These are phyloP conservation scores for Nasonia longicornis DNA, from an alignment of 1,140 invertebrate genomes.

Conservation along the genomic window DNA sequence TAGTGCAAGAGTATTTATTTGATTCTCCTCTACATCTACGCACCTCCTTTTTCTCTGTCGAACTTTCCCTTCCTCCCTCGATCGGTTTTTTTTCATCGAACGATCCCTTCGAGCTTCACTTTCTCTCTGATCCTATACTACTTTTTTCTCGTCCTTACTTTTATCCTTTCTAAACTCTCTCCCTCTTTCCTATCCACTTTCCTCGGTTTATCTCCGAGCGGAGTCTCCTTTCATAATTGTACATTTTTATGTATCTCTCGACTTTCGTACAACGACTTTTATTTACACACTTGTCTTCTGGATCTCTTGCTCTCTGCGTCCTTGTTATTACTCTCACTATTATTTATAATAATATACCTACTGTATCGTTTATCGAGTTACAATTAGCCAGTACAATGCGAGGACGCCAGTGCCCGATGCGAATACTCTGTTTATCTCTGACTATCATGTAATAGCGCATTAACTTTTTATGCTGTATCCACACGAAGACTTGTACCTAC, in stretches of 20 bases:
- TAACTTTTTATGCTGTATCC: background rate
- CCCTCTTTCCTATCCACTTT: background rate
- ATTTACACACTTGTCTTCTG: background rate
- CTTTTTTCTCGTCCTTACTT: background rate
- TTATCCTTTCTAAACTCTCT: slow-evolving; percentile 1
- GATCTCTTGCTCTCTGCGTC: slow-evolving; percentile 36
- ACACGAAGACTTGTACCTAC: background rate
- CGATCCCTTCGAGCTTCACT: slow-evolving; percentile 22
- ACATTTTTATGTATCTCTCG: slow-evolving; percentile 3
- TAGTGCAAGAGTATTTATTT: background rate
- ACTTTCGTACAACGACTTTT: background rate
- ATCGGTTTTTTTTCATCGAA: slow-evolving; percentile 14
- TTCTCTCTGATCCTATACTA: slow-evolving; percentile 27
- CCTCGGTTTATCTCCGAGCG: background rate
- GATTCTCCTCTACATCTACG: background rate
- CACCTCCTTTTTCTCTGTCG: background rate
- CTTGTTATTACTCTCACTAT: slow-evolving; percentile 19
- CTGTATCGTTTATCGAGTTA: slow-evolving; percentile 27
- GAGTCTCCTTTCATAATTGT: slow-evolving; percentile 17
- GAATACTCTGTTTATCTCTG: slow-evolving; percentile 52
- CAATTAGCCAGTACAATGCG: slow-evolving; percentile 40
- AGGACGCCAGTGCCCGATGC: slow-evolving; percentile 53
- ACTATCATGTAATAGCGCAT: background rate
- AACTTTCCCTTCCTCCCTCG: slow-evolving; percentile 8
- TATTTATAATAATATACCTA: slow-evolving; percentile 23